phyloP scores from a whole-genome alignment of 35 echinoderm and acorn worm species.

The Stichopus chloronotus region DNA sequence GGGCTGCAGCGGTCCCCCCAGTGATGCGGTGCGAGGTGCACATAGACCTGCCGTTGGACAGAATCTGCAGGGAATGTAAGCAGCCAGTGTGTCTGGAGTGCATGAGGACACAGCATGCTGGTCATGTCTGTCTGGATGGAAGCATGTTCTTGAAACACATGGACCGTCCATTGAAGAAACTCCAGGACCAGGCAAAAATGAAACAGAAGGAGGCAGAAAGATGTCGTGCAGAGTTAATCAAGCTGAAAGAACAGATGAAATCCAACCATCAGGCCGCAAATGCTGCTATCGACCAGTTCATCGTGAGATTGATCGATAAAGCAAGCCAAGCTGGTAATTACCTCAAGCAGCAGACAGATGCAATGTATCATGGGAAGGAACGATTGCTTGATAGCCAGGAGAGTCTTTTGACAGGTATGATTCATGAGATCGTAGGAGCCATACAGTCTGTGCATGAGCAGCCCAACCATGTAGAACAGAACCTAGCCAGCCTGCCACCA shows the following conservation, averaged over 20 bases:
- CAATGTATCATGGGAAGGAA: constrained; percentile 22
- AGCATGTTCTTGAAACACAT: constrained; percentile 53
- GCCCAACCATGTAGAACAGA: constrained; percentile 7
- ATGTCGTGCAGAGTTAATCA: not conserved
- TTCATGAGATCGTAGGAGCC: constrained; percentile 27
- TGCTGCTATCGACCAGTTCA: constrained; percentile 26
- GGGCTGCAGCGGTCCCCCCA: not conserved
- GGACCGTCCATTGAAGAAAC: constrained; percentile 50
- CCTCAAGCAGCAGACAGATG: not conserved
- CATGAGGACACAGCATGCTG: not conserved
- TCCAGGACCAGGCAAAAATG: constrained; percentile 25
- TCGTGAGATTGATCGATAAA: constrained; percentile 10
- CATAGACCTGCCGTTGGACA: constrained; percentile 11
- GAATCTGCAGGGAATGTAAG: constrained; percentile 39
- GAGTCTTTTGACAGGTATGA: not conserved
- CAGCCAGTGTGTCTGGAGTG: constrained; percentile 57
- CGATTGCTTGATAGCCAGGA: constrained; percentile 10
- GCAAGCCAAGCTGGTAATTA: not conserved
- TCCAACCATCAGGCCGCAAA: not conserved
- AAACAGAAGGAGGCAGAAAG: constrained; percentile 27
- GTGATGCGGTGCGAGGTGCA: constrained; percentile 20
- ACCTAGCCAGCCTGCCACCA: constrained; percentile 26
- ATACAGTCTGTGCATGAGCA: constrained; percentile 5
- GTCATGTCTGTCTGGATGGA: constrained; percentile 53
- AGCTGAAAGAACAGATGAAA: constrained; percentile 34